These are phyloP conservation scores for Epizoanthus illoricatus DNA, from an alignment of 92 coral and sea anemone genomes.

Conservation along the genomic window DNA sequence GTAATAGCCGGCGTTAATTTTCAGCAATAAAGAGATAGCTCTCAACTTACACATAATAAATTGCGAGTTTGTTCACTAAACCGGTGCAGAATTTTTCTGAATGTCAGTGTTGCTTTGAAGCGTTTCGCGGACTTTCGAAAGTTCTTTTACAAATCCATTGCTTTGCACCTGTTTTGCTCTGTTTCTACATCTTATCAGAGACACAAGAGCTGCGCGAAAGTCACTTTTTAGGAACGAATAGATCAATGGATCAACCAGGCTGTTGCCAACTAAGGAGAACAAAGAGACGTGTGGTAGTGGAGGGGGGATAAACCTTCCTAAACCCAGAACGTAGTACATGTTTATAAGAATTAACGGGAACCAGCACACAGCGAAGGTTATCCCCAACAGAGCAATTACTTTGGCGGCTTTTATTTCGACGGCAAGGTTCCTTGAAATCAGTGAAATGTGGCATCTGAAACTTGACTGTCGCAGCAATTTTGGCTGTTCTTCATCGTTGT, in stretches of 20 bases:
- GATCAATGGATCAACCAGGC: slow-evolving; percentile 81
- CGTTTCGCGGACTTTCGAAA: no score
- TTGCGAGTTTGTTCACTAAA: no score
- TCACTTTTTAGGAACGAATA: slow-evolving; percentile 88
- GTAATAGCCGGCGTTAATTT: no score
- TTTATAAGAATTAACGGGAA: slow-evolving; percentile 82
- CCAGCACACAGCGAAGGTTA: slow-evolving; percentile 88
- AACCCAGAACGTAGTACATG: slow-evolving; percentile 67
- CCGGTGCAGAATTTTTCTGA: no score
- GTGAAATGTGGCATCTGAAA: slow-evolving; percentile 22
- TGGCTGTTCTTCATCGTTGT: no score
- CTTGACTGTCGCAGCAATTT: neutral
- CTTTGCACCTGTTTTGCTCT: neutral
- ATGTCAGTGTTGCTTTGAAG: no score
- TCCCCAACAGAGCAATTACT: slow-evolving; percentile 75
- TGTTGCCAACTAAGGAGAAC: slow-evolving; percentile 84
- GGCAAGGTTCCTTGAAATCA: slow-evolving; percentile 54
- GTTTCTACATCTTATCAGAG: neutral
- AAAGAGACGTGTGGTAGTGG: slow-evolving; percentile 64
- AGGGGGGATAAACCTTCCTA: slow-evolving; percentile 53
- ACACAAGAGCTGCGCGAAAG: slow-evolving; percentile 65
- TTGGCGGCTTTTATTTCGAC: slow-evolving; percentile 86
- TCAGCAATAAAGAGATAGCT: no score
- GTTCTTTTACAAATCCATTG: neutral
- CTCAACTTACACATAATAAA: no score